Conservation (phyloP, 2,113 vertebrate species). For the Bujurquina vittata region DNA sequence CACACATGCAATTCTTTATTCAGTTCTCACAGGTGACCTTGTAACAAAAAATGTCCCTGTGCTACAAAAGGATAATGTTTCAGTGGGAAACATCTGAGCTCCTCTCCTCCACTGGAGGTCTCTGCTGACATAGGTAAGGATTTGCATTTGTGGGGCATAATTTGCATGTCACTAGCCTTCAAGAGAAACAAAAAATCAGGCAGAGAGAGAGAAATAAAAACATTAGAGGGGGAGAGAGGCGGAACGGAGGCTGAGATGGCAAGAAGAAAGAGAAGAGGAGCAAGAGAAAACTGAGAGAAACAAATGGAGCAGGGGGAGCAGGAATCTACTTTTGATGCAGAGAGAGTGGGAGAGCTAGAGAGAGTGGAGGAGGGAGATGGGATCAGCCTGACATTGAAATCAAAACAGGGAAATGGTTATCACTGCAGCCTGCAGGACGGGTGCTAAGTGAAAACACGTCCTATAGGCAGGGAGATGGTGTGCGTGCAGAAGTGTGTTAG, state of each 20-base stretch:
- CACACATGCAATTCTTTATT: slow-evolving; percentile 19
- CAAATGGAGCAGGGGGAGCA: background rate
- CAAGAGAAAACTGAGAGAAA: background rate
- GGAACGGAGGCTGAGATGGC: slow-evolving; percentile 4
- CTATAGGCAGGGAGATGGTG: slow-evolving; percentile 7
- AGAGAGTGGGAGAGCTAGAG: background rate
- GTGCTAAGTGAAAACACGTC: slow-evolving; percentile 65
- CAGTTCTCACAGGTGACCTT: slow-evolving; percentile 48
- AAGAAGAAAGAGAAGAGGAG: slow-evolving; percentile 8
- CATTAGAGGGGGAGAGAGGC: slow-evolving; percentile 18
- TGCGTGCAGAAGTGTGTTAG: background rate
- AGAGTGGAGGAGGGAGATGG: slow-evolving; percentile 24
- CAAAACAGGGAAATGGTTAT: slow-evolving; percentile 69
- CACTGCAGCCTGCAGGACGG: slow-evolving; percentile 57
- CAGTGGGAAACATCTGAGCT: slow-evolving; percentile 20
- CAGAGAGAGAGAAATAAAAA: slow-evolving; percentile 31
- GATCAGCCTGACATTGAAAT: slow-evolving; percentile 65
- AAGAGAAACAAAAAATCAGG: slow-evolving; percentile 1
- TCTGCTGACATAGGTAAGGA: slow-evolving; percentile 49
- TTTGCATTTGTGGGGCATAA: slow-evolving; percentile 74
- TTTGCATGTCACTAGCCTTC: slow-evolving; percentile 68
- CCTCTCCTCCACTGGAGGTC: slow-evolving; percentile 47
- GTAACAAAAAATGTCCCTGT: slow-evolving; percentile 27
- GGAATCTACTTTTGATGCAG: slow-evolving; percentile 16
- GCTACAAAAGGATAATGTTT: slow-evolving; percentile 5